A percentile compares a stretch with the other conserved stretches of the same genome.
These are phyloP conservation scores for Acipenser transmontanus DNA, from an alignment of 2,797 vertebrate genomes.

Conservation along the genomic window DNA sequence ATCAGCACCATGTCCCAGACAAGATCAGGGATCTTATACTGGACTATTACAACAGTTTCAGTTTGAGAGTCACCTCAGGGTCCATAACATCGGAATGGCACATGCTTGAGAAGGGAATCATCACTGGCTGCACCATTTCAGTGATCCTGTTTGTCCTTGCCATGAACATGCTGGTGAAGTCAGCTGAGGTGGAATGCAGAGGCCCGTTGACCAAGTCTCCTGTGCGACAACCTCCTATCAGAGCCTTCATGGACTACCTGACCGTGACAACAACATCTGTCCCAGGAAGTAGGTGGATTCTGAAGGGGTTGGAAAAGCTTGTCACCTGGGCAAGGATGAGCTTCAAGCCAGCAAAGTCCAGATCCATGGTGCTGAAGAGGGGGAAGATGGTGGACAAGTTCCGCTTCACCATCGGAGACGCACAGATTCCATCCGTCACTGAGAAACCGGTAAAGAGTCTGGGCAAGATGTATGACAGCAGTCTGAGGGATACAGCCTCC, in stretches of 20 bases:
- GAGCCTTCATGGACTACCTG: conserved; percentile 15
- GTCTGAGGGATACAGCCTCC: conserved; percentile 12
- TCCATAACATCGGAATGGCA: background rate
- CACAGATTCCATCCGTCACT: conserved; percentile 12
- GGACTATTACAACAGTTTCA: background rate
- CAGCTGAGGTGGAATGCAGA: too few relatives aligned
- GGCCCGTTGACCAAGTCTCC: too few relatives aligned
- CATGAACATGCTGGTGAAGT: too few relatives aligned
- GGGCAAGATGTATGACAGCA: conserved; percentile 15
- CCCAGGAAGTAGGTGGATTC: conserved; percentile 19
- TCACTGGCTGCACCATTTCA: too few relatives aligned
- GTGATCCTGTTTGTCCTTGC: too few relatives aligned
- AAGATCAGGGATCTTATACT: conserved; percentile 8
- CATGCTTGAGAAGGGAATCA: too few relatives aligned
- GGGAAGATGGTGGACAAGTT: conserved; percentile 16
- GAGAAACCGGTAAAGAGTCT: conserved; percentile 17
- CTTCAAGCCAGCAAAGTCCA: conserved; percentile 21
- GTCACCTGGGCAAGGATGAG: conserved; percentile 4
- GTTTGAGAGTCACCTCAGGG: background rate
- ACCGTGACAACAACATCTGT: conserved; percentile 15
- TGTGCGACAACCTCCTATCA: too few relatives aligned
- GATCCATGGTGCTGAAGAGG: conserved; percentile 13
- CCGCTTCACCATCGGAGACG: conserved; percentile 3
- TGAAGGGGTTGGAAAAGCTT: conserved; percentile 9
- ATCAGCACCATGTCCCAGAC: conserved; percentile 3